phyloP scores from a whole-genome alignment of 2,797 vertebrate species.

The Phaenicophaeus curvirostris region DNA sequence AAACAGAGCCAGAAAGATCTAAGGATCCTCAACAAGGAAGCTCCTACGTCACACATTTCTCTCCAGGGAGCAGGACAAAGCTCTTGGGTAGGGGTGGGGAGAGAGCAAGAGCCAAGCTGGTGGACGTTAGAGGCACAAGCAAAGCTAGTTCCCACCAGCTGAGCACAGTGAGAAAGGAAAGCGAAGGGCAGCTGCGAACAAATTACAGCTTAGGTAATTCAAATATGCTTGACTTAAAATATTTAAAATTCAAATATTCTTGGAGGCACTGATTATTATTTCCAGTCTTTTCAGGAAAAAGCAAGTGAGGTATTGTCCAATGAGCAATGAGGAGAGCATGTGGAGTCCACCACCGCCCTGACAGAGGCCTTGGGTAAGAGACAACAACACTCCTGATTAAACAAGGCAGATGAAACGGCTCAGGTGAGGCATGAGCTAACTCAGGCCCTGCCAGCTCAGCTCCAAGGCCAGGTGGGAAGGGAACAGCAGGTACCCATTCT shows the following conservation, averaged over 20 bases:
- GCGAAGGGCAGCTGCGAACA: background rate
- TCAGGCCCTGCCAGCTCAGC: background rate
- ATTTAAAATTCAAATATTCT: background rate
- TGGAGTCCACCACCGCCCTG: background rate
- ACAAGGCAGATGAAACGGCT: background rate
- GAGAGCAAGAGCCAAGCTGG: background rate
- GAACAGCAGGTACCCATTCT: slow-evolving; percentile 3
- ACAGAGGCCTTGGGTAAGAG: background rate
- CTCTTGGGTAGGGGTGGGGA: background rate
- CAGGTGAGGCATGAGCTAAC: background rate
- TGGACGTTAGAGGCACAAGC: background rate
- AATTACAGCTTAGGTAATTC: background rate
- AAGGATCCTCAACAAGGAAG: background rate
- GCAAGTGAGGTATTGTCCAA: background rate
- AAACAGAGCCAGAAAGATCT: background rate
- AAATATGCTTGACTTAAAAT: background rate
- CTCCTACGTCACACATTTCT: background rate
- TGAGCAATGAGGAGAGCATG: background rate
- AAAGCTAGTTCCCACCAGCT: background rate
- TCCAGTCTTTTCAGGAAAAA: background rate
- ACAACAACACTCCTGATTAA: background rate
- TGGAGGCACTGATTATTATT: background rate
- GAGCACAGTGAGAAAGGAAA: background rate
- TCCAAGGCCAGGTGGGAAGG: background rate
- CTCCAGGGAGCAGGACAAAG: background rate